Percentiles rank a stretch among this genome's conserved stretches.
These are phyloP conservation scores for Silurus lanzhouensis DNA, from an alignment of 2,797 vertebrate species.

Conservation along the genomic window DNA sequence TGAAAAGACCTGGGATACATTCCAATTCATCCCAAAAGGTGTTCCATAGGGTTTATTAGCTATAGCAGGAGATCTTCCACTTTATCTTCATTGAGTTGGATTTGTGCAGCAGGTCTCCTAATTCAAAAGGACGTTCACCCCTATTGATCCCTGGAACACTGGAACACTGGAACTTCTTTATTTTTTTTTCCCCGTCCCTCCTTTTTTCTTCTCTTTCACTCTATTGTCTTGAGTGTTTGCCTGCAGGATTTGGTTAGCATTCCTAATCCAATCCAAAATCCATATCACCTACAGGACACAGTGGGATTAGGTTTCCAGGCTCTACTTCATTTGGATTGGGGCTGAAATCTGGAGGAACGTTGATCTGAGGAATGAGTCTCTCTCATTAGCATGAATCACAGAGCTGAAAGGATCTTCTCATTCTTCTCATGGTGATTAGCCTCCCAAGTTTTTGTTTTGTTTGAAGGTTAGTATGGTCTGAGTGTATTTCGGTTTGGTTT, in stretches of 20 bases:
- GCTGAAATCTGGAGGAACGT: neutral
- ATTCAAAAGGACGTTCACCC: neutral
- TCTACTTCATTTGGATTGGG: constrained; percentile 12
- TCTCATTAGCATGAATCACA: neutral
- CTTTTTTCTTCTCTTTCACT: constrained; percentile 13
- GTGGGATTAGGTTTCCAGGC: neutral
- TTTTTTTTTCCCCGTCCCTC: constrained; percentile 9
- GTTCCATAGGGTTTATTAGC: too few relatives aligned
- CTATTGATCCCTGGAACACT: neutral
- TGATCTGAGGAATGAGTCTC: neutral
- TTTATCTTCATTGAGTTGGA: too few relatives aligned
- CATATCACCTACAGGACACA: constrained; percentile 3
- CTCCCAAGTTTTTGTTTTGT: neutral
- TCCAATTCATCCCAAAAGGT: too few relatives aligned
- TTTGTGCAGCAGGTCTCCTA: too few relatives aligned
- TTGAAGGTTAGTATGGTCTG: neutral
- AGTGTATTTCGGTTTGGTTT: neutral
- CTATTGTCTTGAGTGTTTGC: constrained; percentile 23
- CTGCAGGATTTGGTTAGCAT: constrained; percentile 17
- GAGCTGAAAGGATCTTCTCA: neutral
- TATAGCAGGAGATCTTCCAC: too few relatives aligned
- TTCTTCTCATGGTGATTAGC: neutral
- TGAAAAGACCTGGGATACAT: too few relatives aligned
- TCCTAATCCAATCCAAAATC: constrained; percentile 15
- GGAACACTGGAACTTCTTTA: neutral